Conservation (phyloP, 2,888 invertebrate genomes). For the Aphidius colemani region DNA sequence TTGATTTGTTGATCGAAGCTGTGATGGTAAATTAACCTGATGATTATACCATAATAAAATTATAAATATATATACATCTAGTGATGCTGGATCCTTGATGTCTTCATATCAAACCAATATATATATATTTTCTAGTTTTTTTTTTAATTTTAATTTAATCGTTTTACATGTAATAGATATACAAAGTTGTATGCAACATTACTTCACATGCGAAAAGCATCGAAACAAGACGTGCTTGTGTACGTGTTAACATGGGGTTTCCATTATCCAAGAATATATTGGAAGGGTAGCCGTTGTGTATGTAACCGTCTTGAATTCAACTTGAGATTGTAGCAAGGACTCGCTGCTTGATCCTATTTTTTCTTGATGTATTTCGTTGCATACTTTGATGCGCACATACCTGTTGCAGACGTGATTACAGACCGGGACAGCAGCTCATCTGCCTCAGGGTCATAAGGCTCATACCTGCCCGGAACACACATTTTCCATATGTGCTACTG, state of each 20-base stretch:
- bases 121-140: no score
- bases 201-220: constrained; percentile 5
- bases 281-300: constrained; percentile 12
- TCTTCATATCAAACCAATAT: no score
- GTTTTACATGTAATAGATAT: no score
- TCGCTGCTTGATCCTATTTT: background rate
- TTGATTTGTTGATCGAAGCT: no score
- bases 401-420: constrained; percentile 46
- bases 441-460: constrained; percentile 49
- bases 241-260: constrained; percentile 17
- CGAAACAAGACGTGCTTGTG: constrained; percentile 16
- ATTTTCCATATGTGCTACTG: constrained; percentile 42
- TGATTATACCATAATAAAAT: no score
- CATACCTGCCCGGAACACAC: constrained; percentile 52
- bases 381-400: constrained; percentile 17
- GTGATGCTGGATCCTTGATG: no score
- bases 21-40: no score
- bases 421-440: constrained; percentile 52
- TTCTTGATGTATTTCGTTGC: background rate
- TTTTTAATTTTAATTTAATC: no score
- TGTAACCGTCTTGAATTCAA: constrained; percentile 8
- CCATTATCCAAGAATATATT: background rate
- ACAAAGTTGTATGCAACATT: background rate
- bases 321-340: constrained; percentile 15
- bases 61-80: no score